Conservation (phyloP, 2,113 vertebrate genomes). For the Rhizomys pruinosus region DNA sequence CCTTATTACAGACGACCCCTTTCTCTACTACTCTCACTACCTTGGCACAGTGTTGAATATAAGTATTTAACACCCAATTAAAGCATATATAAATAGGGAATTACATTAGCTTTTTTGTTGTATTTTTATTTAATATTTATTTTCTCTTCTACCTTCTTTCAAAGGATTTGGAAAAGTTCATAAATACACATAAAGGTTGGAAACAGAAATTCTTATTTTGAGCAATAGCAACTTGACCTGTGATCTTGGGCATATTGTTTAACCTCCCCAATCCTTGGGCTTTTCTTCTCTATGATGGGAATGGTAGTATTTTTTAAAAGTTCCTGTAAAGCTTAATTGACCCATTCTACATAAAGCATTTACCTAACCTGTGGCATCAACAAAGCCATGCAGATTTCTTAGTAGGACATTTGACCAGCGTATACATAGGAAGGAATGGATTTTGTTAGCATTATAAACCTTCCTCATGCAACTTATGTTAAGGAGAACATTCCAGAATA, state of each 20-base stretch:
- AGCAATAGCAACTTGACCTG: too few relatives aligned
- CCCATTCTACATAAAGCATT: not conserved
- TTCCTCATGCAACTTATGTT: not conserved
- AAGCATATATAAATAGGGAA: not conserved
- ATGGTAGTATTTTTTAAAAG: not conserved
- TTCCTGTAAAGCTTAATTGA: not conserved
- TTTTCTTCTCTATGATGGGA: not conserved
- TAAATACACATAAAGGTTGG: not conserved
- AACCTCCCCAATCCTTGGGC: not conserved
- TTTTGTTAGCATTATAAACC: not conserved
- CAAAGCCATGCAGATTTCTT: not conserved
- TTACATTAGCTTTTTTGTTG: not conserved
- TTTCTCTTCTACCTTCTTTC: not conserved
- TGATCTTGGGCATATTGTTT: not conserved
- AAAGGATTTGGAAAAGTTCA: not conserved
- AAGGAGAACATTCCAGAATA: not conserved
- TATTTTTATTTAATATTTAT: conserved; percentile 27
- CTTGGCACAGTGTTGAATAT: not conserved
- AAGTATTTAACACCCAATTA: not conserved
- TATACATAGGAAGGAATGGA: not conserved
- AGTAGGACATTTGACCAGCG: not conserved
- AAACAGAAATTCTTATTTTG: not conserved
- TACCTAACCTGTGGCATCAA: not conserved
- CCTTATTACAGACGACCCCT: not conserved
- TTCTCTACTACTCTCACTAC: not conserved